phyloP scores from a whole-genome alignment of 1,140 invertebrate species.

The Drosophila cardini region DNA sequence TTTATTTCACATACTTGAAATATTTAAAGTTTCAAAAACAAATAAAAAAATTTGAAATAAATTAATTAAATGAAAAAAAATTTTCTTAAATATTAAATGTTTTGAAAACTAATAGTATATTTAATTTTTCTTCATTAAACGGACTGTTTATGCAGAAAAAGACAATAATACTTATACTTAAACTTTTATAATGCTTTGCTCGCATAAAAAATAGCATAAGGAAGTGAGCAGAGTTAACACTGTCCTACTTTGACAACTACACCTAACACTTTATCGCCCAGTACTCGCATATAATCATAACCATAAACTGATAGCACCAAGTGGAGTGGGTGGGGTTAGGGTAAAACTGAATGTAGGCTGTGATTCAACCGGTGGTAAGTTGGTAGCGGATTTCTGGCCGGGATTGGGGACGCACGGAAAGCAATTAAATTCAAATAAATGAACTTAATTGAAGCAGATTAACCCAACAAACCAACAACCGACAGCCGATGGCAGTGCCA shows the following conservation, averaged over 20 bases:
- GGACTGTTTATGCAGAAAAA: no score
- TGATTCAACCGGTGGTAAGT: conserved; percentile 4
- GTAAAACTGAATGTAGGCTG: neutral
- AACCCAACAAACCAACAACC: conserved; percentile 64
- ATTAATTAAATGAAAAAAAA: no score
- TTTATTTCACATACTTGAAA: no score
- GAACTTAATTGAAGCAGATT: conserved; percentile 79
- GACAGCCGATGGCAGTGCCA: conserved; percentile 41
- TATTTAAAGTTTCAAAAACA: no score
- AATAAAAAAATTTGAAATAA: no score
- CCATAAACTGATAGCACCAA: neutral
- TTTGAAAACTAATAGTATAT: no score
- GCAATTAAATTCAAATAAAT: conserved; percentile 82
- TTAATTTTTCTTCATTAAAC: no score
- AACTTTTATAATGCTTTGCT: no score
- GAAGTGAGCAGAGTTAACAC: neutral
- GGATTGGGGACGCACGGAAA: conserved; percentile 51
- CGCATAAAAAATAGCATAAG: neutral
- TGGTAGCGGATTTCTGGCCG: conserved; percentile 25
- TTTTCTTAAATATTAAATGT: no score
- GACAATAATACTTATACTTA: no score
- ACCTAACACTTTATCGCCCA: neutral
- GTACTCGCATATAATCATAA: neutral
- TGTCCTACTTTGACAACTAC: neutral
- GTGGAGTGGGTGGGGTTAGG: neutral